A percentile compares a stretch with the other conserved stretches of the same genome.
phyloP scores from a whole-genome alignment of 2,113 vertebrate species.

The Sigmodon hispidus region DNA sequence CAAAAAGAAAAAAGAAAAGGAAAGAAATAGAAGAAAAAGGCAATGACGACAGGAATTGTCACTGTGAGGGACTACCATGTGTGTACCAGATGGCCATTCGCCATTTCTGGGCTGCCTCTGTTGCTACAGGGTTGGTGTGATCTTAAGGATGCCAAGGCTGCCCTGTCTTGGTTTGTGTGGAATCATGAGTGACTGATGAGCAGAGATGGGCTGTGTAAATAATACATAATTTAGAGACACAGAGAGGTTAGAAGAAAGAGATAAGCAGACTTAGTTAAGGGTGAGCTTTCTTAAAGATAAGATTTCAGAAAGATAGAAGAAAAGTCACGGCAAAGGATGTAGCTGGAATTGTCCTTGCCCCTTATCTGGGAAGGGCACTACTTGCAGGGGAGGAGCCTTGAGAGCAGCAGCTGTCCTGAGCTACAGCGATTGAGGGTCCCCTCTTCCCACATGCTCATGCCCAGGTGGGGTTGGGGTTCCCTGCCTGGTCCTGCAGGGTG shows the following conservation, averaged over 20 bases:
- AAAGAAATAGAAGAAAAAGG: background rate
- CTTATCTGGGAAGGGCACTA: background rate
- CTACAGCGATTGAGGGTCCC: background rate
- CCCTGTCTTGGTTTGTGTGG: background rate
- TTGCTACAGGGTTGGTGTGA: rapidly evolving
- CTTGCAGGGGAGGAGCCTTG: background rate
- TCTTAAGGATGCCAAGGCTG: background rate
- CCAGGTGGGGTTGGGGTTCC: background rate
- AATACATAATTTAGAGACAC: constrained; percentile 56
- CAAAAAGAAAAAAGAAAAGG: background rate
- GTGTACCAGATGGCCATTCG: background rate
- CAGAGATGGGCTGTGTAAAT: background rate
- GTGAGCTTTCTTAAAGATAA: constrained; percentile 28
- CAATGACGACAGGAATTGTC: background rate
- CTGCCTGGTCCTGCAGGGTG: background rate
- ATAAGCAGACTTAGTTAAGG: constrained; percentile 27
- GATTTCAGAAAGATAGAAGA: constrained; percentile 54
- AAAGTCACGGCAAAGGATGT: background rate
- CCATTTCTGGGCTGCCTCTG: background rate
- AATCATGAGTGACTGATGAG: background rate
- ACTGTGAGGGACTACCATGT: background rate
- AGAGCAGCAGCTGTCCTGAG: rapidly evolving
- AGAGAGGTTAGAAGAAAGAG: background rate
- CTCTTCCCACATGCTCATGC: background rate
- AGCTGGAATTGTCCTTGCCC: background rate